Evolutionary conservation across 2,888 invertebrate genomes (phyloP).

Genomic region (Parascotia fuliginaria): DNA sequence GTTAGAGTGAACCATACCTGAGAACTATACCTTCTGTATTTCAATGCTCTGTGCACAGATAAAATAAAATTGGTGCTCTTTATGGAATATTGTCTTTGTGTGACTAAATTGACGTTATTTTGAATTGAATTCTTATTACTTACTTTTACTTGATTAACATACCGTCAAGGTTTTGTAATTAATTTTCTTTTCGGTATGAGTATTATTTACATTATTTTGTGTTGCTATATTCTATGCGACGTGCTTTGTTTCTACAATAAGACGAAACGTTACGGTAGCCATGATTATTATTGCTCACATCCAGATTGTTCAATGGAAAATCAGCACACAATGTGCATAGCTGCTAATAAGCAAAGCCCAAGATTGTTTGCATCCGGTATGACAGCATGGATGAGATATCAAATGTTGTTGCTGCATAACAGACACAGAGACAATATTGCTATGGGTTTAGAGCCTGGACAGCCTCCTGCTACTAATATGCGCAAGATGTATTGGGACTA

Average conservation of each 20-base stretch:
- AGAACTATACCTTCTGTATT: too few relatives aligned
- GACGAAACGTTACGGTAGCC: conserved; percentile 12
- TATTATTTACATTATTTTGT: conserved; percentile 55
- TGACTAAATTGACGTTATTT: not conserved
- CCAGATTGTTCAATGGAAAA: conserved; percentile 76
- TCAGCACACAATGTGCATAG: conserved; percentile 75
- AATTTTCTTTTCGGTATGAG: conserved; percentile 46
- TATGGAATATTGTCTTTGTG: too few relatives aligned
- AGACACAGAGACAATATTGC: conserved; percentile 79
- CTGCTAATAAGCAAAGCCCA: conserved; percentile 65
- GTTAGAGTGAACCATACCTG: too few relatives aligned
- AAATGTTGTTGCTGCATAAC: conserved; percentile 74
- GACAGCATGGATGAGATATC: conserved; percentile 79
- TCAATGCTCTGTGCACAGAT: too few relatives aligned
- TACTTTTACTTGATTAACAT: not conserved
- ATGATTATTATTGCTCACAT: conserved; percentile 64
- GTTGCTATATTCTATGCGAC: conserved; percentile 44
- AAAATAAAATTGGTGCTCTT: too few relatives aligned
- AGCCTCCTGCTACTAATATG: conserved; percentile 81
- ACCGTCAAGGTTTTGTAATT: not conserved
- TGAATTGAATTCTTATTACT: not conserved
- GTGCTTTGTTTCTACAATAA: conserved; percentile 41
- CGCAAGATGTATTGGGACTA: conserved; percentile 83
- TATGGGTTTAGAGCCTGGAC: conserved; percentile 76
- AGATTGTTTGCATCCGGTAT: conserved; percentile 75